Evolutionary conservation across 2,797 vertebrate genomes (phyloP).

Genomic region (Notolabrus celidotus): DNA sequence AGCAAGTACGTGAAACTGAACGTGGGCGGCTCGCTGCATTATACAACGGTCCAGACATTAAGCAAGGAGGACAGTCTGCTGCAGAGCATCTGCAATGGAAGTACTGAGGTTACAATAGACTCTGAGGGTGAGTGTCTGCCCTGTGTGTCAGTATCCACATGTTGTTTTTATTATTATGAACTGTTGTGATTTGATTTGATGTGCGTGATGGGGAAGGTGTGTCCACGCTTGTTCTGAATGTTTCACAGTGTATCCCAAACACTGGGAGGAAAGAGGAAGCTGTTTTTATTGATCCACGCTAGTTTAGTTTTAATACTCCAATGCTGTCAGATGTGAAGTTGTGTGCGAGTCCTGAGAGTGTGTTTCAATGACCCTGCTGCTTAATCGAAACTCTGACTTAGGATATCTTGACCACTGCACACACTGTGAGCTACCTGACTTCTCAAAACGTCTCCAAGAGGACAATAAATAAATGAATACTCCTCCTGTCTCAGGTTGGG

Average conservation of each 20-base stretch:
- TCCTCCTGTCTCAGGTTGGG: constrained; percentile 84
- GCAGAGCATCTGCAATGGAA: constrained; percentile 89
- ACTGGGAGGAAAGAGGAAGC: not conserved
- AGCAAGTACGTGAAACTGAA: constrained; percentile 94
- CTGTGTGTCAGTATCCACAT: not conserved
- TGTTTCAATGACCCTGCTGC: not conserved
- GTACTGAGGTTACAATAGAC: constrained; percentile 88
- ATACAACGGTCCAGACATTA: constrained; percentile 92
- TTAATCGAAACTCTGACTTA: no score
- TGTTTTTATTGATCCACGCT: not conserved
- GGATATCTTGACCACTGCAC: no score
- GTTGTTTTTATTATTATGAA: not conserved
- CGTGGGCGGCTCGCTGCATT: constrained; percentile 92
- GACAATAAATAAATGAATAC: not conserved
- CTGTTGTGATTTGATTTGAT: no score
- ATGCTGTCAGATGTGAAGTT: no score
- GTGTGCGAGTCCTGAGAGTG: not conserved
- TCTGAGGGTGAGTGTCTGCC: constrained; percentile 82
- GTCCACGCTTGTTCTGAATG: no score
- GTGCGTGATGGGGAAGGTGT: no score
- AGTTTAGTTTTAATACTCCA: not conserved
- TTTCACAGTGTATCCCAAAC: not conserved
- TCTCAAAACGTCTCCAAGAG: not conserved
- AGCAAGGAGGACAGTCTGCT: constrained; percentile 91
- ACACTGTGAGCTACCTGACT: no score